A percentile compares a stretch with the other conserved stretches of the same genome.
These are phyloP conservation scores for Mixornis gularis DNA, from an alignment of 2,113 vertebrate species.

Conservation along the genomic window DNA sequence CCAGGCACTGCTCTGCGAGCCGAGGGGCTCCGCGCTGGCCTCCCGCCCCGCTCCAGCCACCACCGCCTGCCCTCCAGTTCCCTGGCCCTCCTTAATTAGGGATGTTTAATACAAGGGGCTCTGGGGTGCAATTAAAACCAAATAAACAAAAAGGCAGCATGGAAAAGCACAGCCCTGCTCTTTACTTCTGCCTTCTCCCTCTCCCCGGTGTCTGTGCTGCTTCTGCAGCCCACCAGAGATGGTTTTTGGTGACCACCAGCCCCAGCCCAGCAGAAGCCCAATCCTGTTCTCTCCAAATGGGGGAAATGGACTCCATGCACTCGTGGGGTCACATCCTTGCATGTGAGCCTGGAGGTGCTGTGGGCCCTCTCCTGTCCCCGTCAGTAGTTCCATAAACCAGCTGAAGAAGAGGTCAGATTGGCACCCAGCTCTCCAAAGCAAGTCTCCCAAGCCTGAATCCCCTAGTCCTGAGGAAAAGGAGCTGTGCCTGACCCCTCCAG, in stretches of 20 bases:
- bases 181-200: not conserved
- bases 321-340: fast-evolving
- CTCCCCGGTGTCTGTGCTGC: not conserved
- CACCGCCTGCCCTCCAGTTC: fast-evolving
- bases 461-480: not conserved
- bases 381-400: not conserved
- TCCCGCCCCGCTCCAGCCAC: fast-evolving
- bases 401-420: not conserved
- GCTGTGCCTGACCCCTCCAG: not conserved
- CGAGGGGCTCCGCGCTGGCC: not conserved
- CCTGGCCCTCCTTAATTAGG: not conserved
- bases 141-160: fast-evolving
- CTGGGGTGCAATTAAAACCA: not conserved
- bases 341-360: fast-evolving
- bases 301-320: fast-evolving
- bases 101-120: not conserved
- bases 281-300: fast-evolving
- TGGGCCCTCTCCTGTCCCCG: fast-evolving
- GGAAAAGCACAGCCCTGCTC: not conserved
- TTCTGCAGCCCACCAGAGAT: not conserved
- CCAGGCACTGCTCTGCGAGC: not conserved
- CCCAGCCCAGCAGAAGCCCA: not conserved
- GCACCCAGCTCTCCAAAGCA: not conserved
- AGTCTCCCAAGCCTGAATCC: not conserved
- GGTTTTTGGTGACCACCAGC: not conserved